Evolutionary conservation across 2,888 invertebrate species (phyloP).

Genomic region (Ectobius pallidus): DNA sequence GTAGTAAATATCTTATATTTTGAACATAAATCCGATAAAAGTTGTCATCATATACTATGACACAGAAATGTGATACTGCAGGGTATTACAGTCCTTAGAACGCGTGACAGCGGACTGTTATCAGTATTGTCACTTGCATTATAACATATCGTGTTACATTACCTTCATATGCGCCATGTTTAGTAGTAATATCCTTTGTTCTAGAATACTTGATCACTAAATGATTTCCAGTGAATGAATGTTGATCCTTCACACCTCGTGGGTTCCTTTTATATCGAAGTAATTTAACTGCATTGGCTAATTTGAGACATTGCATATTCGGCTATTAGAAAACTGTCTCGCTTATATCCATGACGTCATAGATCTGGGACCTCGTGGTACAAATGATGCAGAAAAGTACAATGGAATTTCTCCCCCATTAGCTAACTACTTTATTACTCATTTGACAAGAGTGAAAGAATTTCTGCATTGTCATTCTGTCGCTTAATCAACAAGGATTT

Average conservation of each 20-base stretch:
- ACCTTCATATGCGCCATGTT: conserved; percentile 13
- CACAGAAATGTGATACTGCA: too few relatives aligned
- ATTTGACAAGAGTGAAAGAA: background rate
- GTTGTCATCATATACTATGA: too few relatives aligned
- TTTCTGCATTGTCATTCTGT: conserved; percentile 7
- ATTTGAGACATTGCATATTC: conserved; percentile 14
- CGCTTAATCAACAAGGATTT: background rate
- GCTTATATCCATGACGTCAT: conserved; percentile 3
- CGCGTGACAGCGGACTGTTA: too few relatives aligned
- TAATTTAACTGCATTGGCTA: conserved; percentile 15
- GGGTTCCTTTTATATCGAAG: conserved; percentile 12
- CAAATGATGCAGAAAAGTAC: conserved; percentile 12
- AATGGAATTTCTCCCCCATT: conserved; percentile 7
- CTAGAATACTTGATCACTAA: background rate
- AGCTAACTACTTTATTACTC: too few relatives aligned
- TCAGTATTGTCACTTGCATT: too few relatives aligned
- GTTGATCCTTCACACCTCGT: conserved; percentile 8
- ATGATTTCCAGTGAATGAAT: background rate
- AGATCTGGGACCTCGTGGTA: conserved; percentile 21
- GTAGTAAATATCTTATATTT: too few relatives aligned
- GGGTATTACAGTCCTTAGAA: too few relatives aligned
- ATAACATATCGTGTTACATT: too few relatives aligned
- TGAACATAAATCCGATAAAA: too few relatives aligned
- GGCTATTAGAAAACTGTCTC: conserved; percentile 3
- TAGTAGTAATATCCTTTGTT: background rate